Conservation (phyloP, 2,113 vertebrate species). For the Myanophis thanlyinensis region DNA sequence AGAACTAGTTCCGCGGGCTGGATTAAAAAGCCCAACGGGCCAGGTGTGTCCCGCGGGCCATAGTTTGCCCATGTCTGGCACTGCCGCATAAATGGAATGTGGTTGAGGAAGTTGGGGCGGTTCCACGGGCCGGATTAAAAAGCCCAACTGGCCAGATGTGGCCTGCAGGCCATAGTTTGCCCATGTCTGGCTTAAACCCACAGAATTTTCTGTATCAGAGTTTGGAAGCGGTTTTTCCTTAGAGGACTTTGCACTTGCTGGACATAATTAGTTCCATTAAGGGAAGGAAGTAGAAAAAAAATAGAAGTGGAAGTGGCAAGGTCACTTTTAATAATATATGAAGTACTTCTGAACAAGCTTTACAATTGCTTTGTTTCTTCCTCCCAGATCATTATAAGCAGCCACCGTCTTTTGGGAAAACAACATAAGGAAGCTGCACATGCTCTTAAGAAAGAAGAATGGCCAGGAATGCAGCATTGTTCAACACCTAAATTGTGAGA, state of each 20-base stretch:
- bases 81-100: too few species aligned
- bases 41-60: too few species aligned
- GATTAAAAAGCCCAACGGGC: too few species aligned
- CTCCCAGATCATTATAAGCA: conserved; percentile 77
- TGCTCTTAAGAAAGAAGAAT: conserved; percentile 81
- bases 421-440: conserved; percentile 83
- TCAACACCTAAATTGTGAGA: conserved; percentile 34
- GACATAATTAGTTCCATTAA: conserved; percentile 54
- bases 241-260: conserved; percentile 62
- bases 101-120: too few species aligned
- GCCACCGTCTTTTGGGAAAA: conserved; percentile 69
- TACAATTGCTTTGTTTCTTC: conserved; percentile 82
- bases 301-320: conserved; percentile 79
- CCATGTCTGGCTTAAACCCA: background rate
- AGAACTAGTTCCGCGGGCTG: too few species aligned
- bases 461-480: conserved; percentile 57
- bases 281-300: conserved; percentile 72
- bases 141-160: too few species aligned
- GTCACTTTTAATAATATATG: conserved; percentile 67
- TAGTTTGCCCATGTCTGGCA: too few species aligned
- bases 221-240: conserved; percentile 7
- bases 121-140: too few species aligned
- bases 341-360: conserved; percentile 66
- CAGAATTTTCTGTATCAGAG: background rate
- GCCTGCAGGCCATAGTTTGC: too few species aligned